Evolutionary conservation across 2,888 invertebrate species (phyloP), one percentile per base, ranked within the genome.

Genomic region (Ornithoptera alexandrae): DNA sequence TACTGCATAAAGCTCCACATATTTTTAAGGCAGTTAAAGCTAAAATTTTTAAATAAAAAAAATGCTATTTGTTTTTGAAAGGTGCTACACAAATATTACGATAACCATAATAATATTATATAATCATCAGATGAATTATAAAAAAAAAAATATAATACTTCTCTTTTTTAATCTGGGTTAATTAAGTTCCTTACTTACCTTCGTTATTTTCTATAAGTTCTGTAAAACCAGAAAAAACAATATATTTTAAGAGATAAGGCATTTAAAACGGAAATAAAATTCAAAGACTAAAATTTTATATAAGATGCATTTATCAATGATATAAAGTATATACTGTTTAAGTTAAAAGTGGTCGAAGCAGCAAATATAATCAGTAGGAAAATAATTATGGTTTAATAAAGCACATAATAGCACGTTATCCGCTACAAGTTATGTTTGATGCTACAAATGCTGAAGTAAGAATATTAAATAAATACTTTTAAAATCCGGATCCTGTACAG

Each of bases 1-100:
- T 95, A 89, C 98, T 99, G 92, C 99, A 99, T 74, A 99, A 94
- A 67, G 98, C 96, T 62, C 98, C 97, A 83, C 99, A 97, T 79
- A 97, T 95, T 72, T 97, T 96, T 73, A 99, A 92, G 66, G 97
- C 96, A 87, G 88, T 84, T 93, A 96, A 96, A 74, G 95, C 96
- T 83, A 93, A 56, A 80, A 79, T 58, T 53, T n/a, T 18, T 18
- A 18, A 53, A n/a, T 1, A 53, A 6, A n/a, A 18, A 53, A n/a
- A 53, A n/a, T 53, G 12, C 15, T 46, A 53, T 18, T n/a, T 18
- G 6, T 53, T 53, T 18, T 53, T 4, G 4, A 53, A 12, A 7
- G 53, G n/a, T 7, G n/a, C n/a, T n/a, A 5, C 50, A 5, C 12
- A 15, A 17, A 18, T 53, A 6, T 53, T 2, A 18, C 18, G 7